Conservation (phyloP, 1,140 invertebrate genomes). For the Eriosoma lanigerum region DNA sequence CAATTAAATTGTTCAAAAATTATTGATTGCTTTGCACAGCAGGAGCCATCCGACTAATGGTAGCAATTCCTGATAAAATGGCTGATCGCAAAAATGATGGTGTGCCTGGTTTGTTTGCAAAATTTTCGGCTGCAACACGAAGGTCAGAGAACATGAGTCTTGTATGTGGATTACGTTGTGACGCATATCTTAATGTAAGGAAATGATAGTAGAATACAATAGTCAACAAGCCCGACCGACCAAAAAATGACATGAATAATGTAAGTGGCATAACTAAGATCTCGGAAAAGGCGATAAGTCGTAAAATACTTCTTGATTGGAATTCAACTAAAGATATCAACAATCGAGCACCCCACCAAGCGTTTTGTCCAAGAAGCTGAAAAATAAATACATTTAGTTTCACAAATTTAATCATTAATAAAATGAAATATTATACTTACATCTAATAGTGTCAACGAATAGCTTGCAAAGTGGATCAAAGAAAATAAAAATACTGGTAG, state of each 20-base stretch:
- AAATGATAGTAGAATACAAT: slow-evolving; percentile 96
- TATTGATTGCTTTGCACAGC: slow-evolving; percentile 31
- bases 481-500: slow-evolving; percentile 88
- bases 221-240: slow-evolving; percentile 79
- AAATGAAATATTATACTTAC: slow-evolving; percentile 67
- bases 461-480: slow-evolving; percentile 85
- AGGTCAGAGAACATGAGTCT: slow-evolving; percentile 84
- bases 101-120: slow-evolving; percentile 65
- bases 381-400: slow-evolving; percentile 56
- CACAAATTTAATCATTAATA: slow-evolving; percentile 41
- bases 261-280: slow-evolving; percentile 89
- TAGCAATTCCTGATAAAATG: slow-evolving; percentile 53
- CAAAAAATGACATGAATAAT: slow-evolving; percentile 81
- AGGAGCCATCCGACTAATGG: slow-evolving; percentile 54
- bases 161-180: slow-evolving; percentile 92
- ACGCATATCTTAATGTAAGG: slow-evolving; percentile 82
- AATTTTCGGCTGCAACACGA: slow-evolving; percentile 65
- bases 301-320: slow-evolving; percentile 83
- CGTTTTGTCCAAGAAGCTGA: slow-evolving; percentile 83
- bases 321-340: slow-evolving; percentile 83
- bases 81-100: slow-evolving; percentile 64
- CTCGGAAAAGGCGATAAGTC: slow-evolving; percentile 84
- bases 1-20: slow-evolving; percentile 3
- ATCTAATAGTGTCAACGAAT: slow-evolving; percentile 83
- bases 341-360: slow-evolving; percentile 82